Percentiles rank a stretch among this genome's conserved stretches.
phyloP scores from a whole-genome alignment of 2,113 vertebrate species.

The Brevimyrus niger region DNA sequence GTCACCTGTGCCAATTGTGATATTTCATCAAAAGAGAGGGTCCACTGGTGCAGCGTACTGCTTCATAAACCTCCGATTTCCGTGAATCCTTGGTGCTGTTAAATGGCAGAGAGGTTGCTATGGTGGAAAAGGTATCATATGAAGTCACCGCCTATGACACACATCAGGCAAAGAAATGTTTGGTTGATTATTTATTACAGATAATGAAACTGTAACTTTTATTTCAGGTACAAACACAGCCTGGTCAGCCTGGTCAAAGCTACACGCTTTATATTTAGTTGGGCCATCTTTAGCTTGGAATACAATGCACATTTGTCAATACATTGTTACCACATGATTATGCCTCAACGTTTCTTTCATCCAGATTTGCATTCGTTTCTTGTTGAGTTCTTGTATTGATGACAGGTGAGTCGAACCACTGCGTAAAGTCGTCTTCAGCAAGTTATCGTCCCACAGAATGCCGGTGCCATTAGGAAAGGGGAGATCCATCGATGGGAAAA shows the following conservation, averaged over 20 bases:
- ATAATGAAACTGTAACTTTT: background rate
- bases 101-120: background rate
- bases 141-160: background rate
- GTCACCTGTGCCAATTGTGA: background rate
- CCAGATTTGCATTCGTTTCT: background rate
- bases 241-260: background rate
- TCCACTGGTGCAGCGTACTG: background rate
- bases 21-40: background rate
- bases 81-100: background rate
- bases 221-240: background rate
- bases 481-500: background rate
- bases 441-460: background rate
- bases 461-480: background rate
- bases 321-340: background rate
- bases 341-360: background rate
- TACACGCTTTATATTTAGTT: background rate
- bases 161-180: background rate
- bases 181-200: background rate
- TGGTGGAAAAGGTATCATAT: background rate
- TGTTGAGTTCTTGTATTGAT: background rate
- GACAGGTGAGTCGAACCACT: background rate
- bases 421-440: background rate
- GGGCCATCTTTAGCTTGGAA: background rate
- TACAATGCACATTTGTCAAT: background rate
- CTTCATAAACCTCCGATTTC: background rate